Evolutionary conservation across 2,888 invertebrate species (phyloP).

Genomic region (Stenolophus ochropezus): DNA sequence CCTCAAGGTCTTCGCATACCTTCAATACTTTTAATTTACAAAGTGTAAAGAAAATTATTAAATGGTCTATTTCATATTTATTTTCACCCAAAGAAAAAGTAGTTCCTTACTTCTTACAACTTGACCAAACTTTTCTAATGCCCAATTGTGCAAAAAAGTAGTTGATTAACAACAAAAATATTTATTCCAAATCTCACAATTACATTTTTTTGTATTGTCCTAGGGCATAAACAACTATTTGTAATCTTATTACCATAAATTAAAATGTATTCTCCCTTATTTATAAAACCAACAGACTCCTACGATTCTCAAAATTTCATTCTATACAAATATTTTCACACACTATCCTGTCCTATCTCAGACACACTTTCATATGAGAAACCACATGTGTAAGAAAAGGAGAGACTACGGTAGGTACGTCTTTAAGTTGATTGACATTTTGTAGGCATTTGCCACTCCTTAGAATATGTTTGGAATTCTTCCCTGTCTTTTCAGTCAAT

Average conservation of each 20-base stretch:
- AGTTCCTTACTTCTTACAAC: too few relatives aligned
- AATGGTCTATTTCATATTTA: too few relatives aligned
- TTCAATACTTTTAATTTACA: too few relatives aligned
- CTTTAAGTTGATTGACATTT: slow-evolving; percentile 47
- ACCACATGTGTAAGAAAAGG: neutral
- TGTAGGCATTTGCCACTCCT: slow-evolving; percentile 49
- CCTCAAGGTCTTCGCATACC: too few relatives aligned
- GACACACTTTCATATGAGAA: neutral
- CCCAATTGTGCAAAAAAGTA: too few relatives aligned
- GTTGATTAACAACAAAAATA: too few relatives aligned
- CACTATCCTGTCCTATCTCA: neutral
- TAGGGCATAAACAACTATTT: too few relatives aligned
- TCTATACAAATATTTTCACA: neutral
- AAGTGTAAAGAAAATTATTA: too few relatives aligned
- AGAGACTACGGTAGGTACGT: neutral
- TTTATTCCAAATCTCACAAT: too few relatives aligned
- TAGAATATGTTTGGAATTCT: slow-evolving; percentile 47
- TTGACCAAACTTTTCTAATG: too few relatives aligned
- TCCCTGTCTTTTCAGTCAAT: slow-evolving; percentile 26
- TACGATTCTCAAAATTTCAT: neutral
- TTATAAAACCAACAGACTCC: neutral
- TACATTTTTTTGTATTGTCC: too few relatives aligned
- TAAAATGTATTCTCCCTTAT: neutral
- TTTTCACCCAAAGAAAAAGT: too few relatives aligned
- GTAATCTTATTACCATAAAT: neutral